Base-by-base conservation (phyloP, 2,888 invertebrate genomes). In the Aromia moschata region DNA sequence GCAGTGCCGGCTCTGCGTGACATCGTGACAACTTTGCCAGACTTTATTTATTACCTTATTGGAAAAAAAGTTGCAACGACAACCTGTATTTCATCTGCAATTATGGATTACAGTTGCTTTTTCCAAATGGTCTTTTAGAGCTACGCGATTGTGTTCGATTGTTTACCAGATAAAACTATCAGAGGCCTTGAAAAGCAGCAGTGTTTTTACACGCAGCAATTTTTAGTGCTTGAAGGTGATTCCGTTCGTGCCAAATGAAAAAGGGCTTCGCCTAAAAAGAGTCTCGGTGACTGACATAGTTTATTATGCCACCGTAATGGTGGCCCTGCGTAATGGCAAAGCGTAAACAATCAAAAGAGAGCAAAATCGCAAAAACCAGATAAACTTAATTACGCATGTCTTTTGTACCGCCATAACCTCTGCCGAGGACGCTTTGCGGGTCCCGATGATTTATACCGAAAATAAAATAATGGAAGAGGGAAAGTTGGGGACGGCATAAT, bases 311-410 rank as follows among this genome's bases (percentile, higher is more conserved):
- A 36, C 11, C 49, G 11, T 49, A 49, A 47, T 47, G 47, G 47
- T 14, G 11, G 36, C 33, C 15, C 20, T 16, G 11, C 14, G 16
- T 49, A 44, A 44, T 20, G 30, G 44, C 18, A 3, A 49, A 7
- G 16, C 18, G 14, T 15, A 46, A 49, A 49, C 36, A 37, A 49
- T 44, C 44, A 37, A 49, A 36, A 37, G 49, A 37, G 37, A 36
- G 49, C 37, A 49, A 36, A 49, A 49, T 37, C 36, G 37, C 49
- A 49, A 49, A 49, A 49, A 14, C 37, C 37, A 16, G 49, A 49
- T 37, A 49, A 49, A 49, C 37, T 37, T 49, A 37, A 49, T 49
- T 49, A 47, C 36, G 47, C 37, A 14, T 47, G 30, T 40, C 38
- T 40, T 15, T 16, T 40, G 16, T 40, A 40, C 16, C 9, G 14